These are phyloP conservation scores for Elysia crispata DNA, from an alignment of 2,888 invertebrate genomes.

Conservation along the genomic window DNA sequence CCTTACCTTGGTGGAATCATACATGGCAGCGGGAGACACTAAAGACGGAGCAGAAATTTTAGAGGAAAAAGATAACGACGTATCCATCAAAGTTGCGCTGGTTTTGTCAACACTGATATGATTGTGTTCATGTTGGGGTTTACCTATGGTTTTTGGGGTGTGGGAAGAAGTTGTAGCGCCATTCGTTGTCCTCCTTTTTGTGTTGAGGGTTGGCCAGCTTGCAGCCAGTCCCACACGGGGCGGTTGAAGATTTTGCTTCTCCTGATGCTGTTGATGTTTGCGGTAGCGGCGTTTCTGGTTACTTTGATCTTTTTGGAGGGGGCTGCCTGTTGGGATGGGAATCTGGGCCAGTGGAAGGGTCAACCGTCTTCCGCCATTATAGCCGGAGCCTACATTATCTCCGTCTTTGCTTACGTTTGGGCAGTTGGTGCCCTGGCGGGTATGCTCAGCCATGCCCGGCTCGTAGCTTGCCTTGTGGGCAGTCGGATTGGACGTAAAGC, in stretches of 20 bases:
- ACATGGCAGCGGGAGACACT: too few relatives aligned
- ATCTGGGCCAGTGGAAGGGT: background rate
- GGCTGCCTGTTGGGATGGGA: background rate
- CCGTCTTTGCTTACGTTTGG: conserved; percentile 19
- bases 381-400: background rate
- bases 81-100: too few relatives aligned
- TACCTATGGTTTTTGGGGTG: too few relatives aligned
- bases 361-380: background rate
- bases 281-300: background rate
- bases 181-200: conserved; percentile 28
- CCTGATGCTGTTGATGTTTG: background rate
- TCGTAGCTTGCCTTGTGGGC: conserved; percentile 40
- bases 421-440: background rate
- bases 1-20: too few relatives aligned
- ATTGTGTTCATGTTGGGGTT: too few relatives aligned
- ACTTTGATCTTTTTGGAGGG: background rate
- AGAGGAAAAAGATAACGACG: too few relatives aligned
- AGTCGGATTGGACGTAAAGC: conserved; percentile 44
- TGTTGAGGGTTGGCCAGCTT: conserved; percentile 52
- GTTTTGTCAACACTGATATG: too few relatives aligned
- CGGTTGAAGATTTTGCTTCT: background rate
- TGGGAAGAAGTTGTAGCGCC: conserved; percentile 17
- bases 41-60: too few relatives aligned
- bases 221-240: conserved; percentile 51
- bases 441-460: conserved; percentile 13